Evolutionary conservation across 2,113 vertebrate species (phyloP), one percentile per base, ranked within the genome.

Genomic region (Oplegnathus fasciatus): DNA sequence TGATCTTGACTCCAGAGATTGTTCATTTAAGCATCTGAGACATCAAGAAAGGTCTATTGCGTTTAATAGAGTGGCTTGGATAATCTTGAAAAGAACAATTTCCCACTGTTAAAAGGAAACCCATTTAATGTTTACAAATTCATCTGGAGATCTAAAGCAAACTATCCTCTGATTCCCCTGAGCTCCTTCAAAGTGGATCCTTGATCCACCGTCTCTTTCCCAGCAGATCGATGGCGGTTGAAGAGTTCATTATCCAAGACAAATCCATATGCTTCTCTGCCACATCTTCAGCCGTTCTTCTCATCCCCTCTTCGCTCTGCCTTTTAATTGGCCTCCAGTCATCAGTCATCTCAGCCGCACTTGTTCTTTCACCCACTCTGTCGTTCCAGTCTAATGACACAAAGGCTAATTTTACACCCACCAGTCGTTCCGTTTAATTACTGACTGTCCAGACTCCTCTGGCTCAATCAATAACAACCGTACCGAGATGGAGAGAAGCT

Each of bases 391-490:
- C 92, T 94, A 96, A 95, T 94, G 93, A 94, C 95, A 91, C 82
- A 82, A 90, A 94, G 91, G 93, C 95, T 96, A 95, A 96, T 95
- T 96, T 95, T 95, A 96, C 94, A 95, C 94, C 94, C 93, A 91
- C 90, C 90, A 93, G 93, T 95, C 93, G 85, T 93, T 95, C 93
- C 65, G 76, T 96, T 94, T 95, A 95, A 96, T 95, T 95, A 96
- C 93, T 92, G 87, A 93, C 93, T 94, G 95, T 94, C 93, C 94
- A 91, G 91, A 89, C 75, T 89, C 87, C 82, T 91, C 88, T 82
- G 69, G 88, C 78, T 92, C 90, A 89, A 95, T 95, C 94, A 93
- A 95, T 95, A 96, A 94, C 75, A 90, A 89, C 79, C 78, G 64
- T 78, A 84, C 86, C 26, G 62, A 85, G 86, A 92, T 75, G 81